Conservation (phyloP, 2,888 invertebrate species). For the Parnassius mnemosyne region DNA sequence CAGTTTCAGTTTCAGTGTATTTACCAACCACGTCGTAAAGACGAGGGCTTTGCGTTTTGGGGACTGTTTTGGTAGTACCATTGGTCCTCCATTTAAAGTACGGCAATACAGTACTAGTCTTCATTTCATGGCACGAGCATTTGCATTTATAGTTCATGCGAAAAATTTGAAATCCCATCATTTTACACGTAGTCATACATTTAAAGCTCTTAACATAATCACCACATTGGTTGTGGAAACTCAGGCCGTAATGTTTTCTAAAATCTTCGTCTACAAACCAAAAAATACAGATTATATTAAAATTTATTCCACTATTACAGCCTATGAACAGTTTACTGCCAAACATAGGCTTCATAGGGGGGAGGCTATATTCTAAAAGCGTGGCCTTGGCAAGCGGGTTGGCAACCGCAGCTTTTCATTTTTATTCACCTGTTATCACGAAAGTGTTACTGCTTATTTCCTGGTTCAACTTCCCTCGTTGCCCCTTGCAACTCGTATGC, state of each 20-base stretch:
- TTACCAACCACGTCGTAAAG: slow-evolving; percentile 44
- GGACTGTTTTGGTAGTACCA: slow-evolving; percentile 47
- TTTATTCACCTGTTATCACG: no score
- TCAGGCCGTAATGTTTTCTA: slow-evolving; percentile 61
- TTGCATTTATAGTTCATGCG: slow-evolving; percentile 50
- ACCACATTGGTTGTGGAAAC: slow-evolving; percentile 46
- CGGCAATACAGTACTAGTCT: slow-evolving; percentile 51
- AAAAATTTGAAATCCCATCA: slow-evolving; percentile 56
- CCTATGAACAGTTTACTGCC: no score
- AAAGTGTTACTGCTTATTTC: no score
- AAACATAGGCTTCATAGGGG: no score
- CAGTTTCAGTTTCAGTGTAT: slow-evolving; percentile 6
- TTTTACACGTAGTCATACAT: slow-evolving; percentile 62
- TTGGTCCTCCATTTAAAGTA: slow-evolving; percentile 61
- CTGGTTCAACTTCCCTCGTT: no score
- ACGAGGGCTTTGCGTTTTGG: slow-evolving; percentile 48
- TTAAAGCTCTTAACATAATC: slow-evolving; percentile 53
- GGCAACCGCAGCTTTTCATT: no score
- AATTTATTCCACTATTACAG: no score
- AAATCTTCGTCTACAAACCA: slow-evolving; percentile 31
- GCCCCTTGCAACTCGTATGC: no score
- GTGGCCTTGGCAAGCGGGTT: no score
- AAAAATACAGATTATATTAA: background rate
- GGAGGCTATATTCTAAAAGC: no score
- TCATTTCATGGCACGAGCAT: slow-evolving; percentile 60